Percentiles rank a stretch among this genome's conserved stretches.
Conservation (phyloP, 2,113 vertebrate genomes). For the Okapia johnstoni region DNA sequence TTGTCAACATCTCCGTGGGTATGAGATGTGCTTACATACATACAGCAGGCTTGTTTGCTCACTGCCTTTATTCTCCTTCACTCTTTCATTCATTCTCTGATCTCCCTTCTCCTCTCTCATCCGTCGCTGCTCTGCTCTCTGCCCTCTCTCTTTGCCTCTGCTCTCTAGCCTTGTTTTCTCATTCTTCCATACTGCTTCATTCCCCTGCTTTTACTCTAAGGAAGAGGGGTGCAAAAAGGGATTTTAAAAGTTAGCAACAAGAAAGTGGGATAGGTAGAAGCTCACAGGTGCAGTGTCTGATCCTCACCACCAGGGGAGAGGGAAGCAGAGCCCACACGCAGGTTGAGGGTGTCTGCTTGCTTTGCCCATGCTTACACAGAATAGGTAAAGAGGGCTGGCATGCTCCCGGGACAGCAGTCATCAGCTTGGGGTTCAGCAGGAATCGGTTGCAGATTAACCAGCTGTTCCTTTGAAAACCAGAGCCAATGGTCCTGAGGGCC, state of each 20-base stretch:
- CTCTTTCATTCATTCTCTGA: background rate
- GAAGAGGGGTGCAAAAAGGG: background rate
- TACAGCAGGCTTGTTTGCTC: background rate
- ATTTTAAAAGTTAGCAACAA: background rate
- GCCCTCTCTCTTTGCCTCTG: background rate
- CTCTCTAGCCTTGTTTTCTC: background rate
- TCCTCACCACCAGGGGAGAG: background rate
- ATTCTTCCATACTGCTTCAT: background rate
- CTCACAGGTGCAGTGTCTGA: background rate
- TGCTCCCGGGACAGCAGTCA: background rate
- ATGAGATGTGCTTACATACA: background rate
- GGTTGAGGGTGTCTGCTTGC: background rate
- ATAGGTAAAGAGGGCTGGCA: background rate
- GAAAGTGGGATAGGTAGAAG: background rate
- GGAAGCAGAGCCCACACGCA: background rate
- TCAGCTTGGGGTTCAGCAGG: background rate
- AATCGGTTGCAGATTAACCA: background rate
- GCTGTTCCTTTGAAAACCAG: background rate
- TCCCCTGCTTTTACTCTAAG: background rate
- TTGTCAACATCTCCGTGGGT: background rate
- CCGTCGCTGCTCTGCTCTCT: background rate
- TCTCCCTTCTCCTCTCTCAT: background rate
- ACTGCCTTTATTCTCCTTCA: background rate
- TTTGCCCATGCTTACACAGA: no score
- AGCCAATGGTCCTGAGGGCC: background rate